Conservation (phyloP, 1,140 invertebrate genomes). For the Spodoptera litura region DNA sequence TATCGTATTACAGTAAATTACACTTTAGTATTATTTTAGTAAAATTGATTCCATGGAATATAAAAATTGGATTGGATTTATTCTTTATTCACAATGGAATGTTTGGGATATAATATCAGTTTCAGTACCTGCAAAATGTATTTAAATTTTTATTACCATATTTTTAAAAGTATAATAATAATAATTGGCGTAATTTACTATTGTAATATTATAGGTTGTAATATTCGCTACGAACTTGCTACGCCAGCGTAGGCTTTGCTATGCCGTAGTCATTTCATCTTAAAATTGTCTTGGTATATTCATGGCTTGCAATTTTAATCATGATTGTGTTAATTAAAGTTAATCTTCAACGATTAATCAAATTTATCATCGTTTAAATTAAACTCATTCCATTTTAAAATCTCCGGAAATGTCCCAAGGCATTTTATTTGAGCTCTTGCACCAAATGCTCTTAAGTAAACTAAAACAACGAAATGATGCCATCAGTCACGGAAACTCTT, state of each 20-base stretch:
- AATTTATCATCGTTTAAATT: not conserved
- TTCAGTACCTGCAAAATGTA: too few species aligned
- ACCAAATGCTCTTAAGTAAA: slow-evolving; percentile 15
- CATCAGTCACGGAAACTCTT: slow-evolving; percentile 47
- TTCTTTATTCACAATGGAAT: too few species aligned
- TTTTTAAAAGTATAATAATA: too few species aligned
- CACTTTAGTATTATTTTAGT: too few species aligned
- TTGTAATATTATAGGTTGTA: not conserved
- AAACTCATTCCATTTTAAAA: not conserved
- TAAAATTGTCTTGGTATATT: not conserved
- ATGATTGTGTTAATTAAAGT: too few species aligned
- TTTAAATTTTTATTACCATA: too few species aligned
- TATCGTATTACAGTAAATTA: too few species aligned
- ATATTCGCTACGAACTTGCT: not conserved
- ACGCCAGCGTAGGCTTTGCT: not conserved
- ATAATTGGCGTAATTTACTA: not conserved
- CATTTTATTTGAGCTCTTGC: not conserved
- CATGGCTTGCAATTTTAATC: not conserved
- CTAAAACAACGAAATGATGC: slow-evolving; percentile 38
- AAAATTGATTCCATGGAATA: too few species aligned
- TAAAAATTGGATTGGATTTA: too few species aligned
- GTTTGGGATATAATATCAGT: too few species aligned
- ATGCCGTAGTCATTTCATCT: not conserved
- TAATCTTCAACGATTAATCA: too few species aligned
- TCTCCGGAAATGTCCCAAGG: not conserved